Base-by-base conservation (phyloP, 37 sponge, comb jelly and placozoan species). In the Theonella swinhoei region DNA sequence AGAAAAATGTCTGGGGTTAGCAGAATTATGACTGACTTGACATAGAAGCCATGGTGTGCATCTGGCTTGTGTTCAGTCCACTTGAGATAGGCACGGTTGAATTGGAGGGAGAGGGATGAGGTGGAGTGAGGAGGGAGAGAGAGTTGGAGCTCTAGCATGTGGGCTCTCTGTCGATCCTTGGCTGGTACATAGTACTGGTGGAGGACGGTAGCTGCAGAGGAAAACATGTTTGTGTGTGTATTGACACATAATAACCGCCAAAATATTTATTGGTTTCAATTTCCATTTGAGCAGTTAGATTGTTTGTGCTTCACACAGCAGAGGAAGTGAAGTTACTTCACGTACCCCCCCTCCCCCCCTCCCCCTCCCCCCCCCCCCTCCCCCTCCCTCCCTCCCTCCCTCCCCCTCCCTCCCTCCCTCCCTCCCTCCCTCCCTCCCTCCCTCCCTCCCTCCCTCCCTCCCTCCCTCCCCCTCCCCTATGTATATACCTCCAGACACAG, bases 11-110 rank as follows among this genome's bases (percentile, higher is more conserved):
- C n/a, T n/a, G n/a, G n/a, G n/a, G n/a, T n/a, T n/a, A n/a, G n/a
- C n/a, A 20, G 43, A 9, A 22, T 29, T 24, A 42, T 20, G 14
- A 37, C 82, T 60, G 2, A 89, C 90, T 95, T 91, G 62, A 99
- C 87, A 77, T 94, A 95, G 81, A 96, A 94, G 42, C 99, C 97
- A 66, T 96, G 99, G 67, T 93, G 93, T 8, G 99, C 99, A 73
- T 99, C 99, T 20, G 99, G 97, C 38, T 95, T 97, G 74, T 95
- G 89, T 59, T 96, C 95, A 19, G 83, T 99, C 99, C 99, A 99
- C 42, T 88, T 88, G 30, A 96, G 91, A 36, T 90, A 85, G n/a
- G 94, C 94, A 26, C 92, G 78, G 58, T 83, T 82, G 85, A 99
- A 96, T 81, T 91, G 79, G 34, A 90, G 41, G 41, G 85, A 77